These are phyloP conservation scores for Empidonax traillii DNA, from an alignment of 2,113 vertebrate species.

Conservation along the genomic window DNA sequence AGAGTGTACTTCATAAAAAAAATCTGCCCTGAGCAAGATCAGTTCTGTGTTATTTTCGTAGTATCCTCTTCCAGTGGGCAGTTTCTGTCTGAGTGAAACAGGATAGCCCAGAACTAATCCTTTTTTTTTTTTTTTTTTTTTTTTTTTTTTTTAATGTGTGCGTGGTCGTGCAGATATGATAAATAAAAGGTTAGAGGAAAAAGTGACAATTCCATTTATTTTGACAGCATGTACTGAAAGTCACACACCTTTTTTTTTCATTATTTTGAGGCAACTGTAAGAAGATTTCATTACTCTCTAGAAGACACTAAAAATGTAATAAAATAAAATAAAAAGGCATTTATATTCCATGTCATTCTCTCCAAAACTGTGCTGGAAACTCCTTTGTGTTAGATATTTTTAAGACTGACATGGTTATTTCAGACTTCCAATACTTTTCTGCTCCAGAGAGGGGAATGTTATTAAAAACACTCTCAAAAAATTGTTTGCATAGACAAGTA, in stretches of 20 bases:
- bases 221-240: neutral
- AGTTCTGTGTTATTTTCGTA: neutral
- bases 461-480: conserved; percentile 8
- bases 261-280: conserved; percentile 29
- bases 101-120: neutral
- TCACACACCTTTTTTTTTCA: neutral
- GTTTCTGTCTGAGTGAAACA: neutral
- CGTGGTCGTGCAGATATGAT: neutral
- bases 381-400: conserved; percentile 39
- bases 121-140: neutral
- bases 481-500: conserved; percentile 18
- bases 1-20: neutral
- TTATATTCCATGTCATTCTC: conserved; percentile 26
- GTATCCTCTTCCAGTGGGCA: neutral
- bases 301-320: conserved; percentile 43
- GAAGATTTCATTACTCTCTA: conserved; percentile 45
- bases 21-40: neutral
- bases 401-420: neutral
- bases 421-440: conserved; percentile 1
- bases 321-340: conserved; percentile 46
- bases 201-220: conserved; percentile 27
- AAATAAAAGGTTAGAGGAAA: conserved; percentile 14
- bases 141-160: neutral
- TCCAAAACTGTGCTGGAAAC: conserved; percentile 6
- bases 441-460: neutral